These are phyloP conservation scores for Otus sunia DNA, from an alignment of 2,113 vertebrate species.

Conservation along the genomic window DNA sequence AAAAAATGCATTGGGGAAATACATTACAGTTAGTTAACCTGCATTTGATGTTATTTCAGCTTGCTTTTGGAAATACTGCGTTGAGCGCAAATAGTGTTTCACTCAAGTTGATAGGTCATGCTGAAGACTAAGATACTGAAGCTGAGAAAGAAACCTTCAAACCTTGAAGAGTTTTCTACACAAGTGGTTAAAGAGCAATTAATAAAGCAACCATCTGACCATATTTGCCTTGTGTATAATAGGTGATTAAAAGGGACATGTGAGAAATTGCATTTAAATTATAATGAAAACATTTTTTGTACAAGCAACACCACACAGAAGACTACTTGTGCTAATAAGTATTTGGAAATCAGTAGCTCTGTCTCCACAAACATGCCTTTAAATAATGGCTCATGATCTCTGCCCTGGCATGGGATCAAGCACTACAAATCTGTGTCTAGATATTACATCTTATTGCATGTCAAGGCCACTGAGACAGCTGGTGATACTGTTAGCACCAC, in stretches of 20 bases:
- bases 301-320: background rate
- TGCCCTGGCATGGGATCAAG: background rate
- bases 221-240: background rate
- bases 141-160: background rate
- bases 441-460: background rate
- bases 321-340: background rate
- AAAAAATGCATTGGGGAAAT: background rate
- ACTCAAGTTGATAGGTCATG: background rate
- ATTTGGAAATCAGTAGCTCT: background rate
- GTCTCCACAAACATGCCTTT: background rate
- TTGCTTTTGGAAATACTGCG: conserved; percentile 42
- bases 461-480: background rate
- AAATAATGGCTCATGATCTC: background rate
- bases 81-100: background rate
- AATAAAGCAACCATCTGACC: background rate
- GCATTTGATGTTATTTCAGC: background rate
- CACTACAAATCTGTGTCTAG: background rate
- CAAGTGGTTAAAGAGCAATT: background rate
- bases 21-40: background rate
- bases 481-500: background rate
- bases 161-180: background rate
- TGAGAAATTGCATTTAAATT: background rate
- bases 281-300: background rate
- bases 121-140: background rate
- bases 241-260: background rate